Conservation (phyloP, 2,797 vertebrate species). For the Acrocephalus scirpaceus region DNA sequence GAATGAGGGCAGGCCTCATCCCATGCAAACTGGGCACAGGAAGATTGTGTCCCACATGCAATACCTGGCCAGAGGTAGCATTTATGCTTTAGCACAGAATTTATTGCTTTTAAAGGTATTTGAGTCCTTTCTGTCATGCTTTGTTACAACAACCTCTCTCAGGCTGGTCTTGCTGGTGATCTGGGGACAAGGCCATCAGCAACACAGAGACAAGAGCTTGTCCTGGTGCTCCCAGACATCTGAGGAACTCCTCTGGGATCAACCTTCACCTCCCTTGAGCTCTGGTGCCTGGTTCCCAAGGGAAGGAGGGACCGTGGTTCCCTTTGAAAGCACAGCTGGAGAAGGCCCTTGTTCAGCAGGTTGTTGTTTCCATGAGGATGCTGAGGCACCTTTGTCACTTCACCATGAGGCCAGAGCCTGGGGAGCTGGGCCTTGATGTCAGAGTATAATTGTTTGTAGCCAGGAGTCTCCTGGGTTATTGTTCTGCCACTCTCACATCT, state of each 20-base stretch:
- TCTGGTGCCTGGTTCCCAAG: background rate
- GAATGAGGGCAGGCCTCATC: background rate
- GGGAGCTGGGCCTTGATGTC: background rate
- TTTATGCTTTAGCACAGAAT: background rate
- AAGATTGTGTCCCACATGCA: background rate
- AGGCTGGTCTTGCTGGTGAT: background rate
- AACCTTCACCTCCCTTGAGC: background rate
- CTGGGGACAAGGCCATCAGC: background rate
- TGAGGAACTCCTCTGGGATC: fast-evolving
- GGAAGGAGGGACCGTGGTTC: background rate
- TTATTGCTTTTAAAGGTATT: background rate
- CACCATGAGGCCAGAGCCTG: background rate
- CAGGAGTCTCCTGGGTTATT: background rate
- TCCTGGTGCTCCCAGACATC: background rate
- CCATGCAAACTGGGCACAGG: background rate
- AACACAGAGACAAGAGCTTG: background rate
- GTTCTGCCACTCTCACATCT: background rate
- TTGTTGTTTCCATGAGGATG: background rate
- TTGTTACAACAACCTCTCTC: background rate
- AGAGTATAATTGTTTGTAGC: background rate
- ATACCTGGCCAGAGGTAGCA: background rate
- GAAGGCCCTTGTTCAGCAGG: background rate
- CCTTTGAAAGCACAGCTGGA: background rate
- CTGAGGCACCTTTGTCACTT: background rate
- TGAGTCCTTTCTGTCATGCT: background rate